Base-by-base conservation (phyloP, 2,113 vertebrate species). In the Halichoerus grypus region DNA sequence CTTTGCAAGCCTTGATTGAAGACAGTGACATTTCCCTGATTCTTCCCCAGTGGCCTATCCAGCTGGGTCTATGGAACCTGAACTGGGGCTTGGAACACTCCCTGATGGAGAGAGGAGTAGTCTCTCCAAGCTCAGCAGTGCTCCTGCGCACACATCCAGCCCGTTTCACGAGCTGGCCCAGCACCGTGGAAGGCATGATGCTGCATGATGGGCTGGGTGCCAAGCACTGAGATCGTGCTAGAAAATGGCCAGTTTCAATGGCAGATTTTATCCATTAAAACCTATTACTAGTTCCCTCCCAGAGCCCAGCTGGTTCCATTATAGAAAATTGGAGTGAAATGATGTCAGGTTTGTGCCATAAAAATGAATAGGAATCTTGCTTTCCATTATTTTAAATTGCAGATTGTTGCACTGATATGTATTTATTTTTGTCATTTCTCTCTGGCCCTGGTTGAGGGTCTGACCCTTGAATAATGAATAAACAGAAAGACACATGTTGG, bases 211-310 rank as follows among this genome's bases (percentile, higher is more conserved):
- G 97, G 97, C 94, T 77, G 82, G 26, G 14, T 94, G 98, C 97
- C 97, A 98, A 87, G 90, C 91, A 15, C 96, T 74, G 96, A 99
- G 96, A 86, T 94, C 87, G 77, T 4, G 12, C 82, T 97, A 95
- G 93, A 95, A 97, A 97, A 96, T 98, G 42, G 67, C 90, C 91
- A 88, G 96, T 98, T 98, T 98, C 94, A 87, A 9, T 88, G 96
- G 97, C 92, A 97, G 98, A 96, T 69, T 98, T 97, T 95, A 80
- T 95, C 95, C 97, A 96, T 98, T 98, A 97, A 42, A 98, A 94
- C 93, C 98, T 98, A 97, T 98, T 97, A 94, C 96, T 93, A 80
- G 46, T 88, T 97, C 77, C 81, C 96, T 94, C 97, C 88, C 95
- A 93, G 96, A 97, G 94, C 74, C 89, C 0, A 15, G 97, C 98